Conservation (phyloP, 1,140 invertebrate species). For the Temnothorax nylanderi region DNA sequence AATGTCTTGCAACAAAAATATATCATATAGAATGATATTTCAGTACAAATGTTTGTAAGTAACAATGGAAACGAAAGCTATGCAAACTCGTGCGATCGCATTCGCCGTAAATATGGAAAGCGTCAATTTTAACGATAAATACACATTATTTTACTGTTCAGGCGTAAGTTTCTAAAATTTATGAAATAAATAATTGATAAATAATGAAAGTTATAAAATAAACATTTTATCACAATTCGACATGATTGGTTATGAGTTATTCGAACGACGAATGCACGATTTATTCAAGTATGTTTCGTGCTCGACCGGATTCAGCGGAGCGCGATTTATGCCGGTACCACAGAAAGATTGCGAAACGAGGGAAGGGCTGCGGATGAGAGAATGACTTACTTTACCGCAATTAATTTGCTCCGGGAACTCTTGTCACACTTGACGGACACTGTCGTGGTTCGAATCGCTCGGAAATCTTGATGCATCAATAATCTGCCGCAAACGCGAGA, state of each 20-base stretch:
- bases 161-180: not conserved
- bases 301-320: too few relatives aligned
- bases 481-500: too few relatives aligned
- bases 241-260: not conserved
- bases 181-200: not conserved
- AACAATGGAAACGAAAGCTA: not conserved
- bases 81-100: not conserved
- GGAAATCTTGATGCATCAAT: too few relatives aligned
- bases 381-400: too few relatives aligned
- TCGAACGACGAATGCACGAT: not conserved
- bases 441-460: too few relatives aligned
- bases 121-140: not conserved
- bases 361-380: too few relatives aligned
- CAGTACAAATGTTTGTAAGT: not conserved
- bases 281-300: not conserved
- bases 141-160: not conserved
- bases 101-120: not conserved
- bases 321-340: too few relatives aligned
- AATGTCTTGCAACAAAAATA: too few relatives aligned
- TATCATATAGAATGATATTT: not conserved
- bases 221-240: not conserved
- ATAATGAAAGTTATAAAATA: too few relatives aligned
- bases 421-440: too few relatives aligned
- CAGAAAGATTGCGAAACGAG: too few relatives aligned
- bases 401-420: too few relatives aligned